Percentiles rank a stretch among this genome's conserved stretches.
Evolutionary conservation across 2,113 vertebrate species (phyloP).

Genomic region (Geococcyx californianus): DNA sequence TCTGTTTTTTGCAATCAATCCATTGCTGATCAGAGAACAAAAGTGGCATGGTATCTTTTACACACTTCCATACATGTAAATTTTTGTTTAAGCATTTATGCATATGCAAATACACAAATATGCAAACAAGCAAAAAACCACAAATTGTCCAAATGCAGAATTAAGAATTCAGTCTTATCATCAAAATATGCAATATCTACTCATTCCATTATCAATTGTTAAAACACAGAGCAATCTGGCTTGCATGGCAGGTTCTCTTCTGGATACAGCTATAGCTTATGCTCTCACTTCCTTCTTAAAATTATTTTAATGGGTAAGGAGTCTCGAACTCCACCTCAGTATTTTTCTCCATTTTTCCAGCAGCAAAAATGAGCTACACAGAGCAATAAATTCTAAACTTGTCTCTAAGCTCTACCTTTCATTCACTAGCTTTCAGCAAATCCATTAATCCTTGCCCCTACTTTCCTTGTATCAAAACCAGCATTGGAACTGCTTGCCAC

Average conservation of each 20-base stretch:
- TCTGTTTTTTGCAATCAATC: not conserved
- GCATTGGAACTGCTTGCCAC: not conserved
- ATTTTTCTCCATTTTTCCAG: not conserved
- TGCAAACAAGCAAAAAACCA: not conserved
- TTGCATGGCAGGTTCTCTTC: not conserved
- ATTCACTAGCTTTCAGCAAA: not conserved
- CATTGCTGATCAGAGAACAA: not conserved
- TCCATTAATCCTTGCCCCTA: not conserved
- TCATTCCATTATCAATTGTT: not conserved
- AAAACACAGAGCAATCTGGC: not conserved
- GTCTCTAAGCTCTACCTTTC: not conserved
- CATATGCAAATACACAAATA: not conserved
- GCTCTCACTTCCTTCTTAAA: not conserved
- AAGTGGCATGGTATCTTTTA: not conserved
- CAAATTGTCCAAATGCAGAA: not conserved
- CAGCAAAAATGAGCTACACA: not conserved
- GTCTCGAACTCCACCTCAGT: not conserved
- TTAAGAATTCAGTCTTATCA: not conserved
- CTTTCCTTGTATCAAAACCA: not conserved
- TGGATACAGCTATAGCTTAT: not conserved
- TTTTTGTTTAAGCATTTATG: not conserved
- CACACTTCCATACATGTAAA: accelerated
- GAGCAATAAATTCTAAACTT: not conserved
- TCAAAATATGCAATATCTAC: not conserved
- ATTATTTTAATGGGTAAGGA: not conserved